Evolutionary conservation across 2,888 invertebrate species (phyloP).

Genomic region (Gnatocerus cornutus): DNA sequence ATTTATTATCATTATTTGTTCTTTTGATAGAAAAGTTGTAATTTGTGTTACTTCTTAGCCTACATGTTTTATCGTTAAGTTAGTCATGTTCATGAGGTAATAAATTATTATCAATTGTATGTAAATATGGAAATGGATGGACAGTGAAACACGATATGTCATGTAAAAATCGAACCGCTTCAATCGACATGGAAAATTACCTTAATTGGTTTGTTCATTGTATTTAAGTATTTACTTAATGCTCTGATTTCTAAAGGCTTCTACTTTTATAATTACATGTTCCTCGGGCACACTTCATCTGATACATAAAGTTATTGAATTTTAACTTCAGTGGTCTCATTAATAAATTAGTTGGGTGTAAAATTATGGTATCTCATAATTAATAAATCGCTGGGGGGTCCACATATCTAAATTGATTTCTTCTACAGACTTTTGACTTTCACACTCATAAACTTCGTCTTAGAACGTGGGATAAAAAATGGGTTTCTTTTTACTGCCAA

Average conservation of each 20-base stretch:
- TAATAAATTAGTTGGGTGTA: too few species aligned
- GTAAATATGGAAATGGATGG: background rate
- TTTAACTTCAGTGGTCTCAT: too few species aligned
- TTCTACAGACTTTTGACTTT: too few species aligned
- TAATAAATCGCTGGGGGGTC: background rate
- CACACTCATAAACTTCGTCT: background rate
- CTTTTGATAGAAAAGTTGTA: too few species aligned
- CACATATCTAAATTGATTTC: slow-evolving; percentile 4
- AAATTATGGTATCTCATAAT: too few species aligned
- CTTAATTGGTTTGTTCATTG: background rate
- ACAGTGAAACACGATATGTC: background rate
- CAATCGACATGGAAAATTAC: background rate
- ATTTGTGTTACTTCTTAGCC: too few species aligned
- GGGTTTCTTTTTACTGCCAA: background rate
- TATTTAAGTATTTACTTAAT: background rate
- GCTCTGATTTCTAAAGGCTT: background rate
- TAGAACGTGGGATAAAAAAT: background rate
- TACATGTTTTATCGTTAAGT: too few species aligned
- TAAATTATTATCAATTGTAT: background rate
- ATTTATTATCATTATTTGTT: too few species aligned
- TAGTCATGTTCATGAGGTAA: too few species aligned
- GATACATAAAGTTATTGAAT: too few species aligned
- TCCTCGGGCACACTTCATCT: too few species aligned
- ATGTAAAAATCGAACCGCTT: background rate
- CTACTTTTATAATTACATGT: too few species aligned